Base-by-base conservation (phyloP, 2,797 vertebrate species). In the Platyrinchus mystaceus region DNA sequence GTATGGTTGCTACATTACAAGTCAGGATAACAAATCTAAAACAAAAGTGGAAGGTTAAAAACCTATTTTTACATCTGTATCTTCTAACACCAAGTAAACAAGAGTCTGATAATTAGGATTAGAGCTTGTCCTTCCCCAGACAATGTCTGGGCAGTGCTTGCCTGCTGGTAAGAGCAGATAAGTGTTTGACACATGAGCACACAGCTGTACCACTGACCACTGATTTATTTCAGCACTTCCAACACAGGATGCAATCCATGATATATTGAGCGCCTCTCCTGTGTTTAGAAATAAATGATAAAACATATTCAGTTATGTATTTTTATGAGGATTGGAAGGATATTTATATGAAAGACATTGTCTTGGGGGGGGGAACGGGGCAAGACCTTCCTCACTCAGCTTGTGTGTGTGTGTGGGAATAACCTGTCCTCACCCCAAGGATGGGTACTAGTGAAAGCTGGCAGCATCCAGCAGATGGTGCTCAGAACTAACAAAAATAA, bases 401-500 rank as follows among this genome's bases (percentile, higher is more conserved):
- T 52, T 17, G 20, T 49, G 15, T 12, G 9, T 27, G 19, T 28
- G 17, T 14, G 24, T 27, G n/a, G 13, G 46, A 53, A 47, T 27
- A 70, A 73, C 8, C 39, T 39, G 22, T 6, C 62, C 52, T 53
- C 36, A 21, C 6, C 6, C 22, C 3, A 4, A 28, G 26, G 16
- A 46, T 10, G 5, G 27, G 22, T 28, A 7, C 19, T 20, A 14
- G 17, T 68, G 53, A 43, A 60, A 46, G 20, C 64, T 50, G 32
- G 36, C 7, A 43, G 1, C 22, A 28, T 63, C 97, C 97, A 97
- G 96, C 88, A 97, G 97, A 82, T 97, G 97, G 97, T 58, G 96
- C 93, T 96, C 87, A 70, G 52, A 55, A 46, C 94, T 80, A 90
- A 82, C 22, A 77, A 93, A 95, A 91, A 52, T 28, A 41, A 37